Base-by-base conservation (phyloP, 2,113 vertebrate genomes). In the Microcebus griseorufus region DNA sequence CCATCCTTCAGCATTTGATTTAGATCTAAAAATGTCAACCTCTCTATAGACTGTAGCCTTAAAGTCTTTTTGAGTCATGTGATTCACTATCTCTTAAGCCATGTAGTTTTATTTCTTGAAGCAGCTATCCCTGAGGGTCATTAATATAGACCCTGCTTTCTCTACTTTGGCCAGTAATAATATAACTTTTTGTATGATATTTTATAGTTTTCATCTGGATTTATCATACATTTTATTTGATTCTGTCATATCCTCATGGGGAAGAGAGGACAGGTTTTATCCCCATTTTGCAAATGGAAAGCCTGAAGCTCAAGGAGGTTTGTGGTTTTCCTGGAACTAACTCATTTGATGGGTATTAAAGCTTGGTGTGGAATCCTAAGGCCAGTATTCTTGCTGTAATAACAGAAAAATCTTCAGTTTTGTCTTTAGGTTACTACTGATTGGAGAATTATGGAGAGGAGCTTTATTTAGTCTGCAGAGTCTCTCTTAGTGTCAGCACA, bases 1-100 rank as follows among this genome's bases (percentile, higher is more conserved):
- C 14, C 69, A 22, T 86, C 39, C 62, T 92, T 95, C 39, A 94
- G n/a, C 73, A 87, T 95, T 95, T 94, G 45, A 53, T 75, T 92
- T 85, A 92, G 27, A 76, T 48, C 34, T 86, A 83, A 94, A 89
- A 34, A 67, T 95, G 37, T 8, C 81, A 60, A 53, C 58, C 48
- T 90, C 37, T 62, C 34, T 92, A 14, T 65, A 67, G 72, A 67
- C 34, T 69, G 2, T 75, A 84, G 10, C 23, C 42, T 75, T 78
- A 65, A 78, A 78, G 12, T 76, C 48, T 79, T 73, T 83, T 48
- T 62, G 42, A 73, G 25, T 76, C 27, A 64, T 67, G 12, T 42
- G 32, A 48, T 65, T 93, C n/a, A 88, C 37, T 94, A 25, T 78
- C 45, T 88, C 55, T 95, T 87, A 45, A 90, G 34, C 48, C 32